Percentiles rank a stretch among this genome's conserved stretches.
phyloP scores from a whole-genome alignment of 23 tunicate species.

The Botrylloides violaceus region DNA sequence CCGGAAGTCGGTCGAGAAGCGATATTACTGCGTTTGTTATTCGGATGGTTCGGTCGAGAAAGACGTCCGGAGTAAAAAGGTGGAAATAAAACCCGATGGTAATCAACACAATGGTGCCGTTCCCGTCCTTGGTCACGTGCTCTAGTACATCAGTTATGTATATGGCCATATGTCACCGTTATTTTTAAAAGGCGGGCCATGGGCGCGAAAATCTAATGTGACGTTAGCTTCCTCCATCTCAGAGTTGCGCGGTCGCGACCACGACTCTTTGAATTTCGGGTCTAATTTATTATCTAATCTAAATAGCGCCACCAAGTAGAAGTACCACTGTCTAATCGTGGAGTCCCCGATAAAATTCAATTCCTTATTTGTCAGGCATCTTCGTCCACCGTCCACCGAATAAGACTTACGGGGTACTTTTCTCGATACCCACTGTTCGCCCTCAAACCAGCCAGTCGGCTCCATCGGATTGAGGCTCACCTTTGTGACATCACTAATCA shows the following conservation, averaged over 20 bases:
- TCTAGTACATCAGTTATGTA: slow-evolving; percentile 31
- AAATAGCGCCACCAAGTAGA: not conserved
- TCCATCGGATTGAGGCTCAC: not conserved
- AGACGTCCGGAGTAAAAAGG: slow-evolving; percentile 10
- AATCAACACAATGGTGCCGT: slow-evolving; percentile 16
- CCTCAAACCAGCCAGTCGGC: slow-evolving; percentile 6
- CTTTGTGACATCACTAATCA: not conserved
- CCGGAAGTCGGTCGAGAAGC: not conserved
- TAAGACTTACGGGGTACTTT: not conserved
- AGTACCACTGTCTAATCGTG: slow-evolving; percentile 41
- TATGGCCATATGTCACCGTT: not conserved
- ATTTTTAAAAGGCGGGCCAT: not conserved
- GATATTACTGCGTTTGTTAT: not conserved
- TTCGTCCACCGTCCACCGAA: not conserved
- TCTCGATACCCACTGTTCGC: not conserved
- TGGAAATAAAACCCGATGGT: slow-evolving; percentile 34
- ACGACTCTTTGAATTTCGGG: not conserved
- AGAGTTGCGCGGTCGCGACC: slow-evolving; percentile 6
- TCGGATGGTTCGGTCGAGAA: not conserved
- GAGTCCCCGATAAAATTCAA: slow-evolving; percentile 62
- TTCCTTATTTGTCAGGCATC: slow-evolving; percentile 23
- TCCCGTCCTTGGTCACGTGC: slow-evolving; percentile 11
- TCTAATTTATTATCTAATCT: not conserved
- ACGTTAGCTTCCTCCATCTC: not conserved
- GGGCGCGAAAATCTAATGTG: not conserved